Percentiles rank a stretch among this genome's conserved stretches.
Conservation (phyloP, 2,797 vertebrate species). For the Anguilla anguilla region DNA sequence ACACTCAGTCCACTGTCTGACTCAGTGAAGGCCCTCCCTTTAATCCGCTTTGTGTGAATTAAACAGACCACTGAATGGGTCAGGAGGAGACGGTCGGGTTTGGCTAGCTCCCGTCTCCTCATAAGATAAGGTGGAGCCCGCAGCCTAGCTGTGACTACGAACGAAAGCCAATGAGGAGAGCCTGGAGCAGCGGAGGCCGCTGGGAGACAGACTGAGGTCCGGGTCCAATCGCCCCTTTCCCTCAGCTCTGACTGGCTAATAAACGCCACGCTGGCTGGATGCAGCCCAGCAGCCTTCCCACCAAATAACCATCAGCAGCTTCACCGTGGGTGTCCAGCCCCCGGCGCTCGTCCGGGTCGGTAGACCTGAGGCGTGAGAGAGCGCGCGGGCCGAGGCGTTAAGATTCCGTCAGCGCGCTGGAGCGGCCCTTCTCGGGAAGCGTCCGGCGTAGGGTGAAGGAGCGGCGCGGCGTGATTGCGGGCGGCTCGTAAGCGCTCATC, state of each 20-base stretch:
- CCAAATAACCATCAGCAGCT: background rate
- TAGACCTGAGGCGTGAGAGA: background rate
- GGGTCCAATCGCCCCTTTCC: background rate
- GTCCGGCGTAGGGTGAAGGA: background rate
- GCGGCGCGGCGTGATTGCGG: background rate
- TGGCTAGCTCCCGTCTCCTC: too few species aligned
- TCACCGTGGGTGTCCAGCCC: background rate
- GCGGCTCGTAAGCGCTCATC: slow-evolving; percentile 9
- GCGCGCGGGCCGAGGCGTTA: background rate
- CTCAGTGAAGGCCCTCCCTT: background rate
- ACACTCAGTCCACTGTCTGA: background rate
- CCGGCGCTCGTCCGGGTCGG: background rate
- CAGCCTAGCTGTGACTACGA: background rate
- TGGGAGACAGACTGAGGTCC: background rate
- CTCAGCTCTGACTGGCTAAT: background rate
- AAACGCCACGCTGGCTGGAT: background rate
- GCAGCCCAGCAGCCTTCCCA: background rate
- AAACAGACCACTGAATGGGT: background rate
- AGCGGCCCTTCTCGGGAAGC: background rate
- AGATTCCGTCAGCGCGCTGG: background rate
- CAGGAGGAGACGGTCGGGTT: background rate
- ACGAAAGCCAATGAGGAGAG: background rate
- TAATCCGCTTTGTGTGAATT: background rate
- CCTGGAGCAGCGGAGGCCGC: too few species aligned
- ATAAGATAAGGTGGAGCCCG: background rate